These are phyloP conservation scores for Cheiracanthium punctorium DNA, from an alignment of 2,888 invertebrate species.

Conservation along the genomic window DNA sequence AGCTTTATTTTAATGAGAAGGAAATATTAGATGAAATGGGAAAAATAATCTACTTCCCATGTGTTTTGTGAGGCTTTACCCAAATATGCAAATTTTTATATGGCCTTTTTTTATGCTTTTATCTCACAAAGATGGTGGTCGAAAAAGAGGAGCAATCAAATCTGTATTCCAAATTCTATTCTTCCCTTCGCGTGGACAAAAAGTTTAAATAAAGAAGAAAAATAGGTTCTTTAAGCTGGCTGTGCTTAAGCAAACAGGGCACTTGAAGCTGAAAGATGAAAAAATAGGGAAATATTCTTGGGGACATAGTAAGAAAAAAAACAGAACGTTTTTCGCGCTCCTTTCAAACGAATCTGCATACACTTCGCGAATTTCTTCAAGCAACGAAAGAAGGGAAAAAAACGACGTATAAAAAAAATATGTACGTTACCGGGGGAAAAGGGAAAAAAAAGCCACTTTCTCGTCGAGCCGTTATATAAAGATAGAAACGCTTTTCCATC, in stretches of 20 bases:
- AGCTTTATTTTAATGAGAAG: constrained; percentile 49
- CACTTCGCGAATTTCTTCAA: constrained; percentile 40
- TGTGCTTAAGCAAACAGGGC: constrained; percentile 48
- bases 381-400: constrained; percentile 8
- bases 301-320: constrained; percentile 6
- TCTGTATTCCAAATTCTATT: constrained; percentile 2
- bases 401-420: no score
- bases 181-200: not conserved
- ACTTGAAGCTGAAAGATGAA: constrained; percentile 17
- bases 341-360: constrained; percentile 68
- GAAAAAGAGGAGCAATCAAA: constrained; percentile 40
- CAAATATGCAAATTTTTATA: not conserved
- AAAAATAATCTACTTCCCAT: not conserved
- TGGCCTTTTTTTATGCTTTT: not conserved
- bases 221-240: constrained; percentile 28
- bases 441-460: constrained; percentile 8
- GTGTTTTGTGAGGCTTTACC: not conserved
- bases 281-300: not conserved
- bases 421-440: not conserved
- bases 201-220: constrained; percentile 5
- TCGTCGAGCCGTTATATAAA: not conserved
- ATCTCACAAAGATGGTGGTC: not conserved
- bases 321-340: constrained; percentile 30
- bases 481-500: constrained; percentile 3
- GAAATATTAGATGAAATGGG: constrained; percentile 8